These are phyloP conservation scores for Pollenia amentaria DNA, from an alignment of 2,888 invertebrate species.

Conservation along the genomic window DNA sequence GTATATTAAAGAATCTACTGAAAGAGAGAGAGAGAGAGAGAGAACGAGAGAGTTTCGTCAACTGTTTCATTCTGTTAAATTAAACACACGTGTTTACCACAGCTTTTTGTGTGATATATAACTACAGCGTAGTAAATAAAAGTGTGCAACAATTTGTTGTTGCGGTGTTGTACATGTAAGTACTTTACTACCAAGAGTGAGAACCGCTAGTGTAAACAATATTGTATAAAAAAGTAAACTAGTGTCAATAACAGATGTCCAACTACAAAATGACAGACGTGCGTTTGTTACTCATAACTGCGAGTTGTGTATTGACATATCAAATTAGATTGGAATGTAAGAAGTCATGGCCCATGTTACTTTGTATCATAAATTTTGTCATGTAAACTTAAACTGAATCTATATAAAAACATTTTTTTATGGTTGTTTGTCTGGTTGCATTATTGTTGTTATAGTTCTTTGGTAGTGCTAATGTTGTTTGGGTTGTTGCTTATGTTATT, in stretches of 20 bases:
- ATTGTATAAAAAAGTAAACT: slow-evolving; percentile 4
- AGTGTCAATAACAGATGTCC: not conserved
- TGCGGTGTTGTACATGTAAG: not conserved
- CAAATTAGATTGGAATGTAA: slow-evolving; percentile 65
- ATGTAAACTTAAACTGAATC: slow-evolving; percentile 46
- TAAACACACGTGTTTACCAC: too few species aligned
- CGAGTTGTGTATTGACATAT: slow-evolving; percentile 42
- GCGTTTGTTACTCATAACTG: not conserved
- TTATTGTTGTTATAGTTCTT: slow-evolving; percentile 38
- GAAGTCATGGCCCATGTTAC: slow-evolving; percentile 55
- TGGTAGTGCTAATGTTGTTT: slow-evolving; percentile 12
- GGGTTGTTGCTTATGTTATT: not conserved
- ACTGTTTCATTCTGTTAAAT: too few species aligned
- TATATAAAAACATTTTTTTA: not conserved
- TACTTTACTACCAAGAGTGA: not conserved
- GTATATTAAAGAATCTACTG: too few species aligned
- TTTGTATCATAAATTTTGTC: slow-evolving; percentile 32
- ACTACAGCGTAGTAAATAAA: too few species aligned
- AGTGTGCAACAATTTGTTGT: too few species aligned
- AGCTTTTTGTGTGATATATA: too few species aligned
- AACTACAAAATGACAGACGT: not conserved
- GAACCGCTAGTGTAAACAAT: not conserved
- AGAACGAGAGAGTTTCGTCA: too few species aligned
- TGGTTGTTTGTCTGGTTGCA: not conserved
- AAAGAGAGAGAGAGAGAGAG: too few species aligned